A percentile compares a stretch with the other conserved stretches of the same genome.
These are phyloP conservation scores for Calypte anna DNA, from an alignment of 2,113 vertebrate species.

Conservation along the genomic window DNA sequence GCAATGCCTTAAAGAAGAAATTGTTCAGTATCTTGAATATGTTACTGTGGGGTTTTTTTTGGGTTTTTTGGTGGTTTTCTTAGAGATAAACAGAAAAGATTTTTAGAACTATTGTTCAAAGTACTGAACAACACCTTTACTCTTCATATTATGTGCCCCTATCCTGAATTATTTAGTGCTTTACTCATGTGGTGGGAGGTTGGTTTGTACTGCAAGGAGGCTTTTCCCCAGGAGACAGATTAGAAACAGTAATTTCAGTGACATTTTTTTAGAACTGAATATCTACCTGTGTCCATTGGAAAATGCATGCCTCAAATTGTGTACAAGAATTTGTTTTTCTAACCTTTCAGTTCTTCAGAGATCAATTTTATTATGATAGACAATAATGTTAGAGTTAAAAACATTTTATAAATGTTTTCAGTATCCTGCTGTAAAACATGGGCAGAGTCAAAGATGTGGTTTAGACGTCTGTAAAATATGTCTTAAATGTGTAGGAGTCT, in stretches of 20 bases:
- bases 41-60: too few species aligned
- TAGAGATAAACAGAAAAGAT: neutral
- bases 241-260: conserved; percentile 17
- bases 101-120: neutral
- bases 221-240: neutral
- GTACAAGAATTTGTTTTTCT: neutral
- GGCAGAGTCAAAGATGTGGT: neutral
- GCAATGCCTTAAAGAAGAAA: neutral
- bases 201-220: neutral
- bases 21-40: neutral
- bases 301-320: neutral
- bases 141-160: neutral
- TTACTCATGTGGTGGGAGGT: neutral
- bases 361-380: neutral
- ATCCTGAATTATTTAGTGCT: conserved; percentile 7
- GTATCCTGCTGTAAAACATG: neutral
- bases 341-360: neutral
- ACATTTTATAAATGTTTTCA: neutral
- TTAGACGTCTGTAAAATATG: neutral
- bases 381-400: neutral
- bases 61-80: too few species aligned
- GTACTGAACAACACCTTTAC: neutral
- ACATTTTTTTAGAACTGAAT: neutral
- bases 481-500: neutral
- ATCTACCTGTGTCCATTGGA: neutral